Evolutionary conservation across 2,888 invertebrate species (phyloP).

Genomic region (Auanema sp.): DNA sequence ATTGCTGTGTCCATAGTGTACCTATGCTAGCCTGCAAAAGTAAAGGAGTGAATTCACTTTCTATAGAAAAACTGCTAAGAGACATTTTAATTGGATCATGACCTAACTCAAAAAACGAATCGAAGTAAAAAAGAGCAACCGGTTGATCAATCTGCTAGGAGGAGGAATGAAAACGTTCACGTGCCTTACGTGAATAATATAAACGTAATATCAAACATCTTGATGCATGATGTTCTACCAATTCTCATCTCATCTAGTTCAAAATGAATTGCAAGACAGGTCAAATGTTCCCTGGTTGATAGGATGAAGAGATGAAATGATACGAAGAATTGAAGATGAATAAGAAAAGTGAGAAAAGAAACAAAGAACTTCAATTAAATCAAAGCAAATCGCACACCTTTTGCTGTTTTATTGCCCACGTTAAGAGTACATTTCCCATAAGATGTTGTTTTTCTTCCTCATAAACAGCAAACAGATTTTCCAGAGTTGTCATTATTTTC

Average conservation of each 20-base stretch:
- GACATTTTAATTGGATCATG: too few relatives aligned
- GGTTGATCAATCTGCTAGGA: not conserved
- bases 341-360: not conserved
- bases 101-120: not conserved
- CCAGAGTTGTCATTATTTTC: conserved; percentile 43
- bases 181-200: too few relatives aligned
- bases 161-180: too few relatives aligned
- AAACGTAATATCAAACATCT: not conserved
- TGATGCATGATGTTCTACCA: not conserved
- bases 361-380: not conserved
- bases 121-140: not conserved
- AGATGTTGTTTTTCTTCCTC: conserved; percentile 63
- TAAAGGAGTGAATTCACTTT: not conserved
- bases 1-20: conserved; percentile 59
- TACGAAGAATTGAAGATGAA: not conserved
- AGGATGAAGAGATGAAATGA: too few relatives aligned
- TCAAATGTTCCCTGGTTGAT: too few relatives aligned
- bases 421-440: conserved; percentile 60
- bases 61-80: not conserved
- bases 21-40: conserved; percentile 49
- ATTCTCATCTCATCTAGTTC: not conserved
- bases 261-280: too few relatives aligned
- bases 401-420: conserved; percentile 62
- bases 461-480: conserved; percentile 43
- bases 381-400: conserved; percentile 27